phyloP scores from a whole-genome alignment of 2,888 invertebrate genomes.

The Caenorhabditis doughertyi region DNA sequence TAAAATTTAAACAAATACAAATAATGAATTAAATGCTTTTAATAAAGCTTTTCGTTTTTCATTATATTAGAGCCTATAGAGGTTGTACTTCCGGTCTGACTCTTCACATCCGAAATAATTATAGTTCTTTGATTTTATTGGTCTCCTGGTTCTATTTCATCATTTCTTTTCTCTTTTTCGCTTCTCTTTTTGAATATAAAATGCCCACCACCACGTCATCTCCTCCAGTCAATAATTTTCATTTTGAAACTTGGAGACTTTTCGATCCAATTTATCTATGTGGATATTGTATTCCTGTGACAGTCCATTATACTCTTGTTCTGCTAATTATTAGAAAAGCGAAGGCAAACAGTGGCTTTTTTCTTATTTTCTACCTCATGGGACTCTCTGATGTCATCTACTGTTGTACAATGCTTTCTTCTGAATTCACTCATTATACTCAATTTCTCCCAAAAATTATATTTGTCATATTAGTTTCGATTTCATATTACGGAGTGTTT shows the following conservation, averaged over 20 bases:
- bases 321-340: conserved; percentile 35
- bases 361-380: conserved; percentile 32
- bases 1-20: no score
- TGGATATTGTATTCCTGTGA: conserved; percentile 35
- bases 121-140: neutral
- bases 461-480: conserved; percentile 21
- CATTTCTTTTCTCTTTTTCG: neutral
- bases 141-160: neutral
- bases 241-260: conserved; percentile 46
- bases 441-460: conserved; percentile 11
- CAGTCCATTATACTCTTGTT: conserved; percentile 26
- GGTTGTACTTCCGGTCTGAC: neutral
- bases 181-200: neutral
- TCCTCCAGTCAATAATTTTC: no score
- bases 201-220: neutral
- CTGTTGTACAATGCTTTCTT: conserved; percentile 23
- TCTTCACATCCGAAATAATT: neutral
- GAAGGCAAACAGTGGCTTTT: conserved; percentile 11
- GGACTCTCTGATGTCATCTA: conserved; percentile 30
- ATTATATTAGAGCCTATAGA: no score
- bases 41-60: no score
- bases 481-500: conserved; percentile 47
- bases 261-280: conserved; percentile 39
- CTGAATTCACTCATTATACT: conserved; percentile 27
- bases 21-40: no score